A percentile compares a stretch with the other conserved stretches of the same genome.
These are phyloP conservation scores for Sebastes schlegelii DNA, from an alignment of 2,113 vertebrate species.

Conservation along the genomic window DNA sequence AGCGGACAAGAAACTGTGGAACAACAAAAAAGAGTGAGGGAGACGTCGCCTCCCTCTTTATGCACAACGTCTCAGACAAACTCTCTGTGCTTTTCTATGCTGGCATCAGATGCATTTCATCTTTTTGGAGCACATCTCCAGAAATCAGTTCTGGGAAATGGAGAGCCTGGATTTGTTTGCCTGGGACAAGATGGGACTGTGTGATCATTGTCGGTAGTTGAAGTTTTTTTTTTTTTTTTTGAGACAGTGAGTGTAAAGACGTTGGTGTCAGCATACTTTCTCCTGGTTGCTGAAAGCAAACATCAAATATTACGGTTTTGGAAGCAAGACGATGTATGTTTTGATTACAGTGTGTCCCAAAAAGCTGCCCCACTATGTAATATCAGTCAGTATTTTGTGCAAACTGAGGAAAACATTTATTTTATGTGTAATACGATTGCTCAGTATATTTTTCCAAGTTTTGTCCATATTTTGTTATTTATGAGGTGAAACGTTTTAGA, in stretches of 20 bases:
- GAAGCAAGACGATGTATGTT: slow-evolving; percentile 61
- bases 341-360: slow-evolving; percentile 62
- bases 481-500: slow-evolving; percentile 48
- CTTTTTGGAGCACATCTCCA: slow-evolving; percentile 72
- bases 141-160: slow-evolving; percentile 73
- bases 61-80: slow-evolving; percentile 64
- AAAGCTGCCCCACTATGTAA: slow-evolving; percentile 57
- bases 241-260: slow-evolving; percentile 66
- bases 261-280: slow-evolving; percentile 66
- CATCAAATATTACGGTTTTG: slow-evolving; percentile 57
- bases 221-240: slow-evolving; percentile 48
- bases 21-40: slow-evolving; percentile 48
- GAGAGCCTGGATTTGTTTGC: slow-evolving; percentile 72
- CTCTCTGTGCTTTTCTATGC: slow-evolving; percentile 59
- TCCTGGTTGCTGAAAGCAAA: slow-evolving; percentile 67
- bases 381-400: slow-evolving; percentile 61
- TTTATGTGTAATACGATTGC: slow-evolving; percentile 34
- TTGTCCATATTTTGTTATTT: slow-evolving; percentile 57
- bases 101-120: slow-evolving; percentile 72
- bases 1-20: slow-evolving; percentile 40
- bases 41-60: slow-evolving; percentile 48
- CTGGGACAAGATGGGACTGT: slow-evolving; percentile 73
- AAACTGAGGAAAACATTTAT: slow-evolving; percentile 55
- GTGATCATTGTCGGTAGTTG: slow-evolving; percentile 70
- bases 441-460: slow-evolving; percentile 41